These are phyloP conservation scores for Nannobrachium achirus DNA, from an alignment of 2,113 vertebrate genomes.

Conservation along the genomic window DNA sequence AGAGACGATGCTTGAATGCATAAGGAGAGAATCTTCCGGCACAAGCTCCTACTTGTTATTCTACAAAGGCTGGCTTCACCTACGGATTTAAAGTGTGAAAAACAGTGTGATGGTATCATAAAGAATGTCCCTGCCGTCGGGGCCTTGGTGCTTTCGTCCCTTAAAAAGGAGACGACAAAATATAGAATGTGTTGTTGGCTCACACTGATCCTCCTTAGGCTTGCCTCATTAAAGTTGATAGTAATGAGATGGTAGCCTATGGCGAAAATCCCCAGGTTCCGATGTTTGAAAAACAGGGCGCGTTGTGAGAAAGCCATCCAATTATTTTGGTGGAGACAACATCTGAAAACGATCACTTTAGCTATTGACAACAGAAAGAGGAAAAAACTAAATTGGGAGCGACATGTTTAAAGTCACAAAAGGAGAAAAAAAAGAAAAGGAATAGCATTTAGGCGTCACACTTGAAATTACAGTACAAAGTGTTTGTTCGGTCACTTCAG, in stretches of 20 bases:
- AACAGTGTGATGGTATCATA: slow-evolving; percentile 6
- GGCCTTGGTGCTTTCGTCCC: slow-evolving; percentile 24
- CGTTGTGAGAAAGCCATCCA: slow-evolving; percentile 43
- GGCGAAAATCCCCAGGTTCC: slow-evolving; percentile 37
- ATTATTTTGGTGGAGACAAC: slow-evolving; percentile 62
- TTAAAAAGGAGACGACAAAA: slow-evolving; percentile 12
- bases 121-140: slow-evolving; percentile 30
- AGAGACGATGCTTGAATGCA: not conserved
- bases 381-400: not conserved
- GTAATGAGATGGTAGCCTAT: slow-evolving; percentile 59
- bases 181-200: slow-evolving; percentile 2
- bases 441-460: slow-evolving; percentile 41
- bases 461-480: slow-evolving; percentile 38
- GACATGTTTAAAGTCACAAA: slow-evolving; percentile 40
- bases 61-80: slow-evolving; percentile 7
- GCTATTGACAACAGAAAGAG: not conserved
- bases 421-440: slow-evolving; percentile 48
- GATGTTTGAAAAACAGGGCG: slow-evolving; percentile 29
- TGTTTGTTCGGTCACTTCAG: slow-evolving; percentile 41
- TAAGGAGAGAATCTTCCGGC: not conserved
- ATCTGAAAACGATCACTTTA: not conserved
- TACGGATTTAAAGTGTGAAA: slow-evolving; percentile 27
- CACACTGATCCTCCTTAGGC: slow-evolving; percentile 24
- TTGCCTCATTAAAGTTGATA: slow-evolving; percentile 62
- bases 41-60: slow-evolving; percentile 8